phyloP scores from a whole-genome alignment of 2,797 vertebrate genomes.

The Halcyon leucocephala region DNA sequence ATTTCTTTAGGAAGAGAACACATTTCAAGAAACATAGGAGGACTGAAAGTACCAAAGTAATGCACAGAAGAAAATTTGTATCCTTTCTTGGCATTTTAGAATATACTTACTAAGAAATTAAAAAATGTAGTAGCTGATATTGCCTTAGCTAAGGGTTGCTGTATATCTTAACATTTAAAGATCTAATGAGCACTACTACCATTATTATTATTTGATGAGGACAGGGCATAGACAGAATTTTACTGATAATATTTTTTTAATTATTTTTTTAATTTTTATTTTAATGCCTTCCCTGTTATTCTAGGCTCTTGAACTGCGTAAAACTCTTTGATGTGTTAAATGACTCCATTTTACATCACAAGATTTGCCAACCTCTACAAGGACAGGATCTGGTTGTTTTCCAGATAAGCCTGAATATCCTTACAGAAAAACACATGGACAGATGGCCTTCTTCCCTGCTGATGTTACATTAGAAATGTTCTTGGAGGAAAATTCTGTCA shows the following conservation, averaged over 20 bases:
- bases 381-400: background rate
- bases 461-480: constrained; percentile 3
- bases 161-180: background rate
- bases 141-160: background rate
- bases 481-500: constrained; percentile 35
- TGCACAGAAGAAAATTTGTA: background rate
- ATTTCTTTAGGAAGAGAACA: background rate
- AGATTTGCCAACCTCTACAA: background rate
- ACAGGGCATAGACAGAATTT: background rate
- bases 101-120: background rate
- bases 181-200: background rate
- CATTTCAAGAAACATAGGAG: background rate
- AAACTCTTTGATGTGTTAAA: constrained; percentile 1
- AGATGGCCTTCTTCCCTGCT: constrained; percentile 42
- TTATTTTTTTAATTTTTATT: too few relatives aligned
- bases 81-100: background rate
- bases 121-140: background rate
- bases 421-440: constrained; percentile 19
- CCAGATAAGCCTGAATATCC: constrained; percentile 5
- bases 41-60: background rate
- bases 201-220: background rate
- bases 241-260: background rate
- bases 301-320: background rate
- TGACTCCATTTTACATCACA: background rate
- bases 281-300: background rate